Evolutionary conservation across 2,113 vertebrate species (phyloP).

Genomic region (Tinamus guttatus): DNA sequence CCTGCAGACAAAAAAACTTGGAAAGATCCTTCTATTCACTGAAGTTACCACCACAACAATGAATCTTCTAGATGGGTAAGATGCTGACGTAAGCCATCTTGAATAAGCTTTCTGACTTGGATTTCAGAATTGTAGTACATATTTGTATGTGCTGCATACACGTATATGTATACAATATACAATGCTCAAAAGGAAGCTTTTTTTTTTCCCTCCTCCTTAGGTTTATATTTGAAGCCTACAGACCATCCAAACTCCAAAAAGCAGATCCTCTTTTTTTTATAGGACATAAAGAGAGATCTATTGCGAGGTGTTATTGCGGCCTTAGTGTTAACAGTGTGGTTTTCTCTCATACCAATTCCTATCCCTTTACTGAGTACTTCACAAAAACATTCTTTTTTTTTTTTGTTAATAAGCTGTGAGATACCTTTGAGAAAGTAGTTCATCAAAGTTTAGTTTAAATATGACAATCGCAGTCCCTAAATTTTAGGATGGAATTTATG

Average conservation of each 20-base stretch:
- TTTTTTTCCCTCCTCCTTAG: background rate
- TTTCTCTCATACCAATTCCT: background rate
- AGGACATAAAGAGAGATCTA: background rate
- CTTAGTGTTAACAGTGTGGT: background rate
- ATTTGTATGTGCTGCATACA: too few relatives aligned
- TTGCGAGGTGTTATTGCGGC: background rate
- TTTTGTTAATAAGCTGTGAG: constrained; percentile 3
- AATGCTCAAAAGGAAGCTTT: fast-evolving
- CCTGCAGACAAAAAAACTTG: constrained; percentile 83
- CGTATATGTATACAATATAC: too few relatives aligned
- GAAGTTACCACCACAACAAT: constrained; percentile 89
- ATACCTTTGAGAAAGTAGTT: constrained; percentile 7
- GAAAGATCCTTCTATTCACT: constrained; percentile 84
- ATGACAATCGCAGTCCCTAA: constrained; percentile 34
- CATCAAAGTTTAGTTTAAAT: background rate
- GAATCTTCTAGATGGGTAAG: constrained; percentile 93
- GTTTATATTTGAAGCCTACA: background rate
- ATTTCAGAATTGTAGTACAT: fast-evolving
- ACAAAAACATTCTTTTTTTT: background rate
- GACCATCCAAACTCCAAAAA: background rate
- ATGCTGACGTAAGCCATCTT: background rate
- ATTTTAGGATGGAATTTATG: background rate
- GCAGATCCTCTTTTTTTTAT: background rate
- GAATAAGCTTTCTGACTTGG: fast-evolving
- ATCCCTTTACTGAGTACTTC: background rate